A percentile compares a stretch with the other conserved stretches of the same genome.
These are phyloP conservation scores for Hassar affinis DNA, from an alignment of 2,113 vertebrate genomes.

Conservation along the genomic window DNA sequence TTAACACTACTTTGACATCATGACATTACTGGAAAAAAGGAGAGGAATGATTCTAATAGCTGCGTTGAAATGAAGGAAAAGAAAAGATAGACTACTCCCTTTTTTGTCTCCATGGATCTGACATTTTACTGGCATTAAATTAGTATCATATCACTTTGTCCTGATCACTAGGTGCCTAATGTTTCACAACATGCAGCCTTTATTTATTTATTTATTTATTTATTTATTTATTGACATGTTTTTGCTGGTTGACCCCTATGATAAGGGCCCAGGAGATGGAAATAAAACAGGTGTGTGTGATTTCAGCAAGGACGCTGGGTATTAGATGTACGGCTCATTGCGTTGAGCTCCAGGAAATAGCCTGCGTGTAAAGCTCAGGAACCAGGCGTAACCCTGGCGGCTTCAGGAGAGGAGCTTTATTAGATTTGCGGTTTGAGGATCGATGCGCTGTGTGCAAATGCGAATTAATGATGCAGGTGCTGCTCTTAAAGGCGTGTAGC, in stretches of 20 bases:
- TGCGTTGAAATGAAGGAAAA: neutral
- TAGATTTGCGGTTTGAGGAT: constrained; percentile 3
- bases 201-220: neutral
- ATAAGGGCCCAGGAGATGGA: neutral
- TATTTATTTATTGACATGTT: neutral
- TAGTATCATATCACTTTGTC: constrained; percentile 8
- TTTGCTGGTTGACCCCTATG: neutral
- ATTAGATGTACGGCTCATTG: neutral
- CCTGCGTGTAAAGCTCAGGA: neutral
- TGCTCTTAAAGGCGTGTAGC: neutral
- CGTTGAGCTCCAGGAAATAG: neutral
- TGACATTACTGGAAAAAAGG: neutral
- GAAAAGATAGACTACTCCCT: too few species aligned
- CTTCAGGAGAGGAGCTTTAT: constrained; percentile 9
- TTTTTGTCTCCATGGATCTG: neutral
- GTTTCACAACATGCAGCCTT: constrained; percentile 19
- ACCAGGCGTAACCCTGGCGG: neutral
- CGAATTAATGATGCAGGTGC: constrained; percentile 22
- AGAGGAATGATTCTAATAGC: neutral
- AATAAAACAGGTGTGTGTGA: constrained; percentile 3
- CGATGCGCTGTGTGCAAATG: constrained; percentile 10
- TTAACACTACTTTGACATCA: constrained; percentile 27
- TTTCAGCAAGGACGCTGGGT: neutral
- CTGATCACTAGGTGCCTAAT: constrained; percentile 35
- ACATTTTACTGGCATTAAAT: constrained; percentile 18